Conservation (phyloP, 2,113 vertebrate species). For the Phylloscopus whistleri region DNA sequence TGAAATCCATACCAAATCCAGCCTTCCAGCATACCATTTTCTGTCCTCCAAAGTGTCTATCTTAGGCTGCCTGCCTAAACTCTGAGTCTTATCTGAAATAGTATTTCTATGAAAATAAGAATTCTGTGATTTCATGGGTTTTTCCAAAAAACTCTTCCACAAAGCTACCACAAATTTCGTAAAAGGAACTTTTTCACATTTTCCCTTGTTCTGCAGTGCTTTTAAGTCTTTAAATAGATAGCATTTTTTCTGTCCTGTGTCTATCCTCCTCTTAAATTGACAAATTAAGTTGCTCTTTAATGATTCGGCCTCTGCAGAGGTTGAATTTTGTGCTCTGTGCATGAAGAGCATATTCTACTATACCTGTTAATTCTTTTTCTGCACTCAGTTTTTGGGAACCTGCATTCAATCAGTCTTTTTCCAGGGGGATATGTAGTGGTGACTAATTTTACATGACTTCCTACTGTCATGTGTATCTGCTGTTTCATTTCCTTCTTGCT, state of each 20-base stretch:
- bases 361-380: neutral
- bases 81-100: neutral
- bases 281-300: neutral
- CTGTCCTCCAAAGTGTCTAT: neutral
- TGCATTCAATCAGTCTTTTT: neutral
- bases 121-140: neutral
- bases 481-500: conserved; percentile 32
- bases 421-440: neutral
- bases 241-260: neutral
- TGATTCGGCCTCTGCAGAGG: neutral
- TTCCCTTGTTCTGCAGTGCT: neutral
- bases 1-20: neutral
- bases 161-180: neutral
- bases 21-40: neutral
- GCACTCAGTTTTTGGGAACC: neutral
- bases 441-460: conserved; percentile 27
- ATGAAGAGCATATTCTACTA: neutral
- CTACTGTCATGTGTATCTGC: neutral
- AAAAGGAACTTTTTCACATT: neutral
- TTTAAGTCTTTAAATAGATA: neutral
- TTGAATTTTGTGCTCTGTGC: neutral
- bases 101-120: neutral
- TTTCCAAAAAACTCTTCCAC: neutral
- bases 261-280: neutral
- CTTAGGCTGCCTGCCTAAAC: neutral